These are phyloP conservation scores for Desmophyllum pertusum DNA, from an alignment of 92 coral and sea anemone species.

Conservation along the genomic window DNA sequence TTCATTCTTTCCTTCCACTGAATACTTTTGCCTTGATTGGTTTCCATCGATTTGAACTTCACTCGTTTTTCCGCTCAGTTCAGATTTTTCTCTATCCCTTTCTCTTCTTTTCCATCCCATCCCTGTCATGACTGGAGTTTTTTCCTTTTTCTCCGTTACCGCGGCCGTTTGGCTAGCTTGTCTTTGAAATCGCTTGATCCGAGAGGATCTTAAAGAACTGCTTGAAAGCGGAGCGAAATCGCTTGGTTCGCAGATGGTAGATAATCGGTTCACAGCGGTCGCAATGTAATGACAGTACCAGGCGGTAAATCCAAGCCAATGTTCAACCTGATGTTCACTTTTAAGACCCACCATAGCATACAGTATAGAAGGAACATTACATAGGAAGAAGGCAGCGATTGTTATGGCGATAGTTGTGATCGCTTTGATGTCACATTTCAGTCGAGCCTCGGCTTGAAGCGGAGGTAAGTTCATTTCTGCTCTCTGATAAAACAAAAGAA, in stretches of 20 bases:
- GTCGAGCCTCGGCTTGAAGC: constrained; percentile 1
- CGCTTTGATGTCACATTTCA: background rate
- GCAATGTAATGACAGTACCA: background rate
- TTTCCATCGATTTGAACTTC: constrained; percentile 1
- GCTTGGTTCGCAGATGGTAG: background rate
- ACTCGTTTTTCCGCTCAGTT: background rate
- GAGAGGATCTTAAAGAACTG: background rate
- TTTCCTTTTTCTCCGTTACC: background rate
- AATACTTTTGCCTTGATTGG: background rate
- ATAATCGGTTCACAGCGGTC: background rate
- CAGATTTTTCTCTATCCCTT: background rate
- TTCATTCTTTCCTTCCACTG: background rate
- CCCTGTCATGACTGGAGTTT: too few species aligned
- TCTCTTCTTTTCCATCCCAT: too few species aligned
- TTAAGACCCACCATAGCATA: background rate
- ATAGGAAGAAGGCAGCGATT: background rate
- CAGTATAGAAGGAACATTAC: background rate
- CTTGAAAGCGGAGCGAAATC: constrained; percentile 5
- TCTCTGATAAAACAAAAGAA: constrained; percentile 1
- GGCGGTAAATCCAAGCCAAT: background rate
- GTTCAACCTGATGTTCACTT: background rate
- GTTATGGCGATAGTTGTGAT: constrained; percentile 1
- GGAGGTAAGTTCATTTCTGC: constrained; percentile 9
- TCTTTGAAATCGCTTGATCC: constrained; percentile 15
- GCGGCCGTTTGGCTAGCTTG: background rate